Base-by-base conservation (phyloP, 2,113 vertebrate genomes). In the Ptilonorhynchus violaceus region DNA sequence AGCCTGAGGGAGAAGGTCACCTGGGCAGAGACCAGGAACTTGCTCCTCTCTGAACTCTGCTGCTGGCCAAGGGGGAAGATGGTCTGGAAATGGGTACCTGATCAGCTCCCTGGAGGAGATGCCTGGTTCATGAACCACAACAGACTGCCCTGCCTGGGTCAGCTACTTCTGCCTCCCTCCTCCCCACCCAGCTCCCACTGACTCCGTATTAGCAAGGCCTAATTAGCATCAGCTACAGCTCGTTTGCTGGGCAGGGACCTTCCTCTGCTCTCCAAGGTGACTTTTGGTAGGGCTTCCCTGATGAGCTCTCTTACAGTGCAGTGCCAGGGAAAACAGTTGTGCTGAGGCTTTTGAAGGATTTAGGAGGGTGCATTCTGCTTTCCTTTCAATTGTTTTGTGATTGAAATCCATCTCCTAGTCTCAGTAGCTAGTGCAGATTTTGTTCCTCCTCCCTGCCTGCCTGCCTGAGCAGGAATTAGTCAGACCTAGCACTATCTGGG, bases 71-170 rank as follows among this genome's bases (percentile, higher is more conserved):
- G 30, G 28, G 15, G 62, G 55, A 37, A 59, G 75, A 6, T 9
- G 7, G 30, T 39, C 35, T 67, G 42, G 33, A 49, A 70, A 30
- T 11, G 1, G 39, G 9, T 13, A 53, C 17, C 15, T 0, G 2
- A 0, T 20, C 3, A 9, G 33, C 19, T 91, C 42, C 56, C 23
- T 39, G 41, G 41, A 63, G 28, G 58, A 74, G 44, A 33, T 59
- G 23, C 30, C 42, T 85, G 37, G 6, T 58, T 75, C 8, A 3
- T 50, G 52, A 62, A 20, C 41, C 55, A 55, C 37, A 72, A 50
- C 23, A 44, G n/a, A 20, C 23, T 41, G 5, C 33, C 39, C 77
- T 50, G 11, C 55, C 50, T 50, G 50, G 47, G 10, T 53, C 10
- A 46, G 50, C 50, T 62, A 4, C 35, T 62, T 76, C 11, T 84